Evolutionary conservation across 2,888 invertebrate genomes (phyloP).

Genomic region (Metacarcinus magister): DNA sequence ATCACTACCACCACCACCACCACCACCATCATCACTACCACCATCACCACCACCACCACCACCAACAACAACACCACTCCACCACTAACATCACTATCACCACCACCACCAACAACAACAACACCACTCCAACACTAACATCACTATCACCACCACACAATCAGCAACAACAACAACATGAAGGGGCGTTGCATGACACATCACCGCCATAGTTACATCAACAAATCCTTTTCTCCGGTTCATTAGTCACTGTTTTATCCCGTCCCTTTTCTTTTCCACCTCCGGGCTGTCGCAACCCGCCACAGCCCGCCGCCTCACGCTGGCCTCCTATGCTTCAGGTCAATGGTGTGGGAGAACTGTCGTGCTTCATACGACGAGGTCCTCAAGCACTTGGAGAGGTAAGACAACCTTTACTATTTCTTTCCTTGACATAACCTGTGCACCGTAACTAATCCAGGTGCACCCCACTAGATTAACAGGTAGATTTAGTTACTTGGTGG

Average conservation of each 20-base stretch:
- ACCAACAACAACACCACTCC: not conserved
- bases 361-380: slow-evolving; percentile 97
- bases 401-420: slow-evolving; percentile 85
- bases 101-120: not conserved
- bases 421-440: slow-evolving; percentile 29
- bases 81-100: too few species aligned
- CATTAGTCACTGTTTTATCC: not conserved
- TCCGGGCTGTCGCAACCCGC: slow-evolving; percentile 16
- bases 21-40: too few species aligned
- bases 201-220: not conserved
- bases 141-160: not conserved
- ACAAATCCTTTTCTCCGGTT: not conserved
- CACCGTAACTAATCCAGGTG: not conserved
- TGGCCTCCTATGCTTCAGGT: slow-evolving; percentile 73
- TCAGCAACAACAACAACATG: not conserved
- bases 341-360: slow-evolving; percentile 94
- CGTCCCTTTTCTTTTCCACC: slow-evolving; percentile 15
- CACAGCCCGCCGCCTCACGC: slow-evolving; percentile 52
- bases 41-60: not conserved
- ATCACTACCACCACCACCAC: too few species aligned
- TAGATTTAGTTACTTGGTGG: not conserved
- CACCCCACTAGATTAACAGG: not conserved
- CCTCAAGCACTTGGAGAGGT: slow-evolving; percentile 97
- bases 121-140: not conserved
- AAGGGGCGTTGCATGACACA: not conserved